These are phyloP conservation scores for Leptogaster cylindrica DNA, from an alignment of 2,888 invertebrate genomes.

Conservation along the genomic window DNA sequence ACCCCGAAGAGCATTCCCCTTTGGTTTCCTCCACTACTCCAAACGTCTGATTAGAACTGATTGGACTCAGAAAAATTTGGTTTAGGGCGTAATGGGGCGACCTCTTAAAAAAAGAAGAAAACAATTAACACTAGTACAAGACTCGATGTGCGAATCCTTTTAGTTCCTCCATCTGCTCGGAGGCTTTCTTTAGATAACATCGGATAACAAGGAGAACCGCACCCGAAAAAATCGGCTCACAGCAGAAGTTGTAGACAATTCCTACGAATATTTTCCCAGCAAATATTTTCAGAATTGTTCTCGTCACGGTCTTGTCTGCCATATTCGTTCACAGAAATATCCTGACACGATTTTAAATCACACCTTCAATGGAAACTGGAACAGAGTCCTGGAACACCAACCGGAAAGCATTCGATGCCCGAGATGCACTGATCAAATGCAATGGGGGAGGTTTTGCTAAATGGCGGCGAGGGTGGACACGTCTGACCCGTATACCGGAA, in stretches of 20 bases:
- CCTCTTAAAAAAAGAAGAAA: not conserved
- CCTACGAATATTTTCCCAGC: not conserved
- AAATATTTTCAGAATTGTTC: too few relatives aligned
- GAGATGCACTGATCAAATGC: not conserved
- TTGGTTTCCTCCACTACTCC: not conserved
- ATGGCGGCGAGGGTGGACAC: constrained; percentile 19
- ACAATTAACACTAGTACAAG: not conserved
- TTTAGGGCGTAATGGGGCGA: constrained; percentile 6
- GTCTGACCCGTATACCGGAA: constrained; percentile 54
- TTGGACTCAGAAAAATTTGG: constrained; percentile 4
- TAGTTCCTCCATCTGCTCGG: not conserved
- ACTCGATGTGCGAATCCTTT: constrained; percentile 3
- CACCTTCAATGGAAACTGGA: not conserved
- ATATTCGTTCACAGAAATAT: not conserved
- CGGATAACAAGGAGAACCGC: constrained; percentile 13
- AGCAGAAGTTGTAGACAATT: constrained; percentile 16
- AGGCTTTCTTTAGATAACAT: not conserved
- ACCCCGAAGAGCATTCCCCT: not conserved
- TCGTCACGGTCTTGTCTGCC: too few relatives aligned
- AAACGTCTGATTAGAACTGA: constrained; percentile 16
- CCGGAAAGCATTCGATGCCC: not conserved
- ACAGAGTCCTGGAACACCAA: not conserved
- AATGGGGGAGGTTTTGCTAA: constrained; percentile 20
- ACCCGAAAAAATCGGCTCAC: constrained; percentile 31
- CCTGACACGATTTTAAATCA: not conserved